A percentile compares a stretch with the other conserved stretches of the same genome.
These are phyloP conservation scores for Calycopis cecrops DNA, from an alignment of 1,140 invertebrate species.

Conservation along the genomic window DNA sequence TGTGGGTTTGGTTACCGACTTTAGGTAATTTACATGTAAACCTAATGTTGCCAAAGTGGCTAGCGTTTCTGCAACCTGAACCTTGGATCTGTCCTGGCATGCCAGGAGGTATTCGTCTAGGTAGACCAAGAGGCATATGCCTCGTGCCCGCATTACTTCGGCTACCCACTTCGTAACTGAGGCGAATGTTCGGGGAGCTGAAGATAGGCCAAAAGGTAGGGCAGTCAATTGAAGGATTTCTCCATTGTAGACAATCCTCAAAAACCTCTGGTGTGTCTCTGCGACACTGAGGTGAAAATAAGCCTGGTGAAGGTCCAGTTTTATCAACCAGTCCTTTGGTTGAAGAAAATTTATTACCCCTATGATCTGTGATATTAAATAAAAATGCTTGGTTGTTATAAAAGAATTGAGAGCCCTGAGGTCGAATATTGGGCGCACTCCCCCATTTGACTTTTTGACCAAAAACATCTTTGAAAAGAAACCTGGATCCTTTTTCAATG, in stretches of 20 bases:
- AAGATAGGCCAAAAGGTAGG: conserved; percentile 26
- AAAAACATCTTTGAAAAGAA: conserved; percentile 13
- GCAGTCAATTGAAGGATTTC: conserved; percentile 27
- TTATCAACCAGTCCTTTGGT: conserved; percentile 25
- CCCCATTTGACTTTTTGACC: conserved; percentile 8
- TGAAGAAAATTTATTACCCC: conserved; percentile 19
- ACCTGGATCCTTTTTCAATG: not conserved
- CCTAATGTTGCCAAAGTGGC: not conserved
- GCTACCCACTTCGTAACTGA: conserved; percentile 30
- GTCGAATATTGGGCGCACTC: conserved; percentile 14
- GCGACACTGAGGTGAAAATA: conserved; percentile 52
- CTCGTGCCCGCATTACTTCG: conserved; percentile 25
- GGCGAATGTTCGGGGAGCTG: conserved; percentile 29
- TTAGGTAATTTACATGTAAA: not conserved
- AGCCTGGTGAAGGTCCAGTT: conserved; percentile 28
- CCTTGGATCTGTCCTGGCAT: conserved; percentile 5
- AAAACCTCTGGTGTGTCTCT: conserved; percentile 21
- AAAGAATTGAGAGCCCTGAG: conserved; percentile 8
- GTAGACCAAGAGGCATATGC: conserved; percentile 31
- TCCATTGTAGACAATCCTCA: conserved; percentile 25
- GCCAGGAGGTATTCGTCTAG: conserved; percentile 35
- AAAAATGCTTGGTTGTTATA: conserved; percentile 14
- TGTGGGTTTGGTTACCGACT: not conserved
- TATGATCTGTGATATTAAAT: conserved; percentile 17
- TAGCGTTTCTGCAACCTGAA: not conserved